Evolutionary conservation across 2,113 vertebrate genomes (phyloP).

Genomic region (Tor tambroides): DNA sequence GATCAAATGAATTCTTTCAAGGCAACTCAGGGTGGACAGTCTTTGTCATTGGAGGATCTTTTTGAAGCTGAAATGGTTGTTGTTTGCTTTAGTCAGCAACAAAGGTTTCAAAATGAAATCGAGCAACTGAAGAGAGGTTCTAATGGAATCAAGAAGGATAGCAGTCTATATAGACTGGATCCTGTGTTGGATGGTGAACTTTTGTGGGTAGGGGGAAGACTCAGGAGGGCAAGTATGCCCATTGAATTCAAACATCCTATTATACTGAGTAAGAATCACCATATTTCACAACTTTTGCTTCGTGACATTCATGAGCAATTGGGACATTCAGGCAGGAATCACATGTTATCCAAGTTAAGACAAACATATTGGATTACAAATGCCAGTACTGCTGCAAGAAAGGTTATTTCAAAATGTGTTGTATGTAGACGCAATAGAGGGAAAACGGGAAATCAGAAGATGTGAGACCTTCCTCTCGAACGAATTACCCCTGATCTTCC

Average conservation of each 20-base stretch:
- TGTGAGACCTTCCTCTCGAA: background rate
- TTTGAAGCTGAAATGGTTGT: background rate
- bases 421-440: background rate
- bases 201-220: no score
- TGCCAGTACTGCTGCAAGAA: background rate
- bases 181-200: no score
- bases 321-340: background rate
- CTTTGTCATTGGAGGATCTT: background rate
- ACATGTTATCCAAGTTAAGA: slow-evolving; percentile 1
- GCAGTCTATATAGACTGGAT: no score
- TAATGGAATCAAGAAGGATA: no score
- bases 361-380: slow-evolving; percentile 24
- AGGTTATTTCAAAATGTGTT: background rate
- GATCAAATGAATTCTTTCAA: background rate
- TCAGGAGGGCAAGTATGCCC: no score
- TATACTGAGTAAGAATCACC: background rate
- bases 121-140: background rate
- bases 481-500: background rate
- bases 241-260: background rate
- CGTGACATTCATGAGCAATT: background rate
- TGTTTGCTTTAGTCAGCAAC: background rate
- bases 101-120: background rate
- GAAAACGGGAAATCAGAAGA: background rate
- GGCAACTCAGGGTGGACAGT: background rate
- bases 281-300: background rate